Evolutionary conservation across 2,888 invertebrate species (phyloP).

Genomic region (Lampropteryx suffumata): DNA sequence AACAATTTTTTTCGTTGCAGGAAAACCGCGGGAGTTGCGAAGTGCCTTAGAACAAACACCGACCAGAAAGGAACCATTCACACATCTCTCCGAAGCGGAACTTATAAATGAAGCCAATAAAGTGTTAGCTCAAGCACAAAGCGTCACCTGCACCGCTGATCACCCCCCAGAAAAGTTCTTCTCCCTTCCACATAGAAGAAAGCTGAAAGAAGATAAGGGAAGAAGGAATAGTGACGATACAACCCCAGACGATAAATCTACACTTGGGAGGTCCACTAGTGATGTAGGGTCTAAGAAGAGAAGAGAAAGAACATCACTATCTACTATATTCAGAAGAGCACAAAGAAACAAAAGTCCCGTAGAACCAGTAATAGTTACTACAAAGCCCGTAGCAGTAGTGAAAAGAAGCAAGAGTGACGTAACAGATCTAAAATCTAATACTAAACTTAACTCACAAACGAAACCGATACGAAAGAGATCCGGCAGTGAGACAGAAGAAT

Average conservation of each 20-base stretch:
- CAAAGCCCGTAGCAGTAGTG: conserved; percentile 69
- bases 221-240: conserved; percentile 83
- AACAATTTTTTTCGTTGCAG: conserved; percentile 52
- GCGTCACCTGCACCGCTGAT: conserved; percentile 86
- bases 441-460: conserved; percentile 63
- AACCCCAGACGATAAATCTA: conserved; percentile 57
- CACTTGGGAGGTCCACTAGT: conserved; percentile 81
- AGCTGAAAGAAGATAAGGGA: conserved; percentile 69
- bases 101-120: conserved; percentile 89
- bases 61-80: conserved; percentile 81
- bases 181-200: conserved; percentile 86
- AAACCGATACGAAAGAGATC: conserved; percentile 82
- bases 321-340: conserved; percentile 85
- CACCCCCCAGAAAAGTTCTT: conserved; percentile 85
- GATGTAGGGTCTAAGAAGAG: conserved; percentile 77
- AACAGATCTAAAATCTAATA: conserved; percentile 83
- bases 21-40: conserved; percentile 75
- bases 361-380: conserved; percentile 72
- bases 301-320: conserved; percentile 84
- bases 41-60: conserved; percentile 61
- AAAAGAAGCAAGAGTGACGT: conserved; percentile 86
- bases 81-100: conserved; percentile 87
- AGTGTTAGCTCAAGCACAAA: conserved; percentile 88
- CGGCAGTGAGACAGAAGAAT: conserved; percentile 84
- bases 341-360: conserved; percentile 79